Percentiles rank a stretch among this genome's conserved stretches.
Conservation (phyloP, 2,113 vertebrate genomes). For the Macquaria australasica region DNA sequence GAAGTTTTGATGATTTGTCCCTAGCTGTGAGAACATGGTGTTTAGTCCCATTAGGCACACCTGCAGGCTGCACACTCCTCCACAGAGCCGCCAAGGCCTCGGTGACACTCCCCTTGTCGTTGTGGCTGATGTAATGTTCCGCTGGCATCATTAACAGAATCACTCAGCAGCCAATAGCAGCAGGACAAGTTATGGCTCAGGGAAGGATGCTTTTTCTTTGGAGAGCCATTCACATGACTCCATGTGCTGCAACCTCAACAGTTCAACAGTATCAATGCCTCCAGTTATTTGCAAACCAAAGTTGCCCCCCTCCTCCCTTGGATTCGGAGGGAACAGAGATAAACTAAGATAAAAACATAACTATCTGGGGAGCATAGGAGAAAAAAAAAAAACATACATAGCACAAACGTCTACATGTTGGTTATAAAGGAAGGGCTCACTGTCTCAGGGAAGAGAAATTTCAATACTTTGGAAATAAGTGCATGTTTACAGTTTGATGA, state of each 20-base stretch:
- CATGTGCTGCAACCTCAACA: slow-evolving; percentile 66
- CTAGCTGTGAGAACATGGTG: slow-evolving; percentile 44
- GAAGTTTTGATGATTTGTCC: slow-evolving; percentile 1
- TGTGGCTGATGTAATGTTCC: slow-evolving; percentile 68
- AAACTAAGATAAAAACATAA: slow-evolving; percentile 42
- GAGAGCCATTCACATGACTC: slow-evolving; percentile 76
- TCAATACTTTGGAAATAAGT: not conserved
- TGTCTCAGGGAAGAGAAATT: not conserved
- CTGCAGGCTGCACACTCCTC: slow-evolving; percentile 49
- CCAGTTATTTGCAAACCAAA: slow-evolving; percentile 80
- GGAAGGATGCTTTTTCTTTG: slow-evolving; percentile 46
- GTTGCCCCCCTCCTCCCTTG: slow-evolving; percentile 28
- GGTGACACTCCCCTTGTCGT: slow-evolving; percentile 35
- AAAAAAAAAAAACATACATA: not conserved
- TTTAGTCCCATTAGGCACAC: slow-evolving; percentile 38
- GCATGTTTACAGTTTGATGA: not conserved
- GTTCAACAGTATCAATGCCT: slow-evolving; percentile 62
- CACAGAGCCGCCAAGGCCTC: slow-evolving; percentile 44
- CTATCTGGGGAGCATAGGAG: not conserved
- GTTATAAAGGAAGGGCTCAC: not conserved
- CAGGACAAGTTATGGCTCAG: slow-evolving; percentile 73
- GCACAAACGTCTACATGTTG: not conserved
- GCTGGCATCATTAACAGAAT: slow-evolving; percentile 44
- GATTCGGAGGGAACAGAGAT: slow-evolving; percentile 36
- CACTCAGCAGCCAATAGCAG: slow-evolving; percentile 77